Conservation (phyloP, 2,113 vertebrate genomes). For the Cygnus atratus region DNA sequence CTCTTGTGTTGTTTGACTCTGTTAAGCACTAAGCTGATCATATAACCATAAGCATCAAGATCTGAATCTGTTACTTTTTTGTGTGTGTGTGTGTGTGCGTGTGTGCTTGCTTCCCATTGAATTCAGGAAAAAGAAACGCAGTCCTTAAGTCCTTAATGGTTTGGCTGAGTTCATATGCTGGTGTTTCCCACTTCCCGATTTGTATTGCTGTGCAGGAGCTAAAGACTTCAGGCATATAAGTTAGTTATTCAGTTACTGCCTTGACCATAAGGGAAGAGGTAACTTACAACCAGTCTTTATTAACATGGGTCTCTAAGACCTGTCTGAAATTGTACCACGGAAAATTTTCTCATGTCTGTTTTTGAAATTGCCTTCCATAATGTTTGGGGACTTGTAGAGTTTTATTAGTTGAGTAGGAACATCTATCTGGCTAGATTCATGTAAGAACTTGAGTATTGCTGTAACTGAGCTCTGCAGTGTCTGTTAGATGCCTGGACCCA, state of each 20-base stretch:
- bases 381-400: not conserved
- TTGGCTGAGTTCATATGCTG: not conserved
- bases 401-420: not conserved
- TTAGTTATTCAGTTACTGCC: not conserved
- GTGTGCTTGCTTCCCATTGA: not conserved
- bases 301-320: not conserved
- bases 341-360: not conserved
- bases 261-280: not conserved
- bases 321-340: not conserved
- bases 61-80: not conserved
- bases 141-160: not conserved
- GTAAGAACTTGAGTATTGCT: not conserved
- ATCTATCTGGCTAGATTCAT: not conserved
- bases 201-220: not conserved
- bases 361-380: not conserved
- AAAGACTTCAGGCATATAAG: not conserved
- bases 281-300: not conserved
- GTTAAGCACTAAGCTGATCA: not conserved
- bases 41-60: not conserved
- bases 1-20: not conserved
- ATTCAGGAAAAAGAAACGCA: not conserved
- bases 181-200: not conserved
- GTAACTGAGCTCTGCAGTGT: not conserved
- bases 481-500: not conserved
- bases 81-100: too few relatives aligned